Percentiles rank a stretch among this genome's conserved stretches.
Evolutionary conservation across 2,888 invertebrate species (phyloP).

Genomic region (Saturnia japonica): DNA sequence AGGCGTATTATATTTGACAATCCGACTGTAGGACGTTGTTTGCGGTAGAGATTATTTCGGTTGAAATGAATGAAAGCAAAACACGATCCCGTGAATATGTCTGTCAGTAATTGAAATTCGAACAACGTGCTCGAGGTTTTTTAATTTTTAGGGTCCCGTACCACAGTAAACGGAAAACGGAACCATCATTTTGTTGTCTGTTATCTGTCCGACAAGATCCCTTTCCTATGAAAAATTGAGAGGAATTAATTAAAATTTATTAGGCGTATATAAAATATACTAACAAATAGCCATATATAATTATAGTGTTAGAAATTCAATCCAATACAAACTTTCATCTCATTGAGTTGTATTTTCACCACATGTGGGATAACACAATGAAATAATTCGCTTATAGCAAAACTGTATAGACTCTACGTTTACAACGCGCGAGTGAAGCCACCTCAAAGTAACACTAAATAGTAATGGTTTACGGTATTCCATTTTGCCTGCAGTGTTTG

Average conservation of each 20-base stretch:
- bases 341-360: too few species aligned
- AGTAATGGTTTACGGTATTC: too few species aligned
- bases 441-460: too few species aligned
- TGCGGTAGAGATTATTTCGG: constrained; percentile 82
- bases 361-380: too few species aligned
- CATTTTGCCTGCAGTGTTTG: too few species aligned
- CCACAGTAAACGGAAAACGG: neutral
- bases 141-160: constrained; percentile 44
- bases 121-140: constrained; percentile 64
- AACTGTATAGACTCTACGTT: too few species aligned
- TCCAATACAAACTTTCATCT: too few species aligned
- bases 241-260: neutral
- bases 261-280: neutral
- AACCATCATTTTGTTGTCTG: neutral
- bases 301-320: neutral
- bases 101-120: constrained; percentile 75
- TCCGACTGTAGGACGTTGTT: constrained; percentile 78
- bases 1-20: constrained; percentile 78
- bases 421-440: too few species aligned
- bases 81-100: constrained; percentile 76
- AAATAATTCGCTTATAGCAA: too few species aligned
- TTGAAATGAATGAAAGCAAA: constrained; percentile 81
- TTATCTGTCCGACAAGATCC: neutral
- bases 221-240: neutral
- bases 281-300: too few species aligned